These are phyloP conservation scores for Balearica regulorum DNA, from an alignment of 2,797 vertebrate species.

Conservation along the genomic window DNA sequence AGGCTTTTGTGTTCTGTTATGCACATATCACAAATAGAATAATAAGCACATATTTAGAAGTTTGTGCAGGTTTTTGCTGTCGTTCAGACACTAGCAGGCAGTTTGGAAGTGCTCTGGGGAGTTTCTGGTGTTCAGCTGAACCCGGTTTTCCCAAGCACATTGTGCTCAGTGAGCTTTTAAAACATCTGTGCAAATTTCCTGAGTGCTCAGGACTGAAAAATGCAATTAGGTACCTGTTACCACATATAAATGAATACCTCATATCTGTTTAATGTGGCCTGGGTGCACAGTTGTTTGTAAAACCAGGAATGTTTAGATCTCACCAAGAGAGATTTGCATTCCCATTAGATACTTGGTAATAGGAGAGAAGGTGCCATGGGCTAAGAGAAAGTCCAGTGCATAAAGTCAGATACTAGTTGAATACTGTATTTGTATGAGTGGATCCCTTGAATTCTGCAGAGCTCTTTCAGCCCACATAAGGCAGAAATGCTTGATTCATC, in stretches of 20 bases:
- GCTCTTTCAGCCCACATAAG: background rate
- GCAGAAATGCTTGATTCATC: background rate
- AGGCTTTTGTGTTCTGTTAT: background rate
- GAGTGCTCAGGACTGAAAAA: background rate
- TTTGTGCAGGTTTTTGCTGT: background rate
- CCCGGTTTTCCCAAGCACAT: background rate
- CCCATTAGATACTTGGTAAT: background rate
- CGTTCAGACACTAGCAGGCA: background rate
- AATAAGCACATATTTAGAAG: background rate
- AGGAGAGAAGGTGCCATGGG: background rate
- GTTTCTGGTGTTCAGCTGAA: background rate
- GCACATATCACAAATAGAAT: background rate
- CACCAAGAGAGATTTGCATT: background rate
- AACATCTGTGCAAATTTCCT: constrained; percentile 31
- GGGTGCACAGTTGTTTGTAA: background rate
- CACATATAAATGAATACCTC: background rate
- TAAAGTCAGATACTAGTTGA: background rate
- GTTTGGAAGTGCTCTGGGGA: constrained; percentile 20
- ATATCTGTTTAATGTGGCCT: background rate
- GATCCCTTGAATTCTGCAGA: background rate
- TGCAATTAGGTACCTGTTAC: background rate
- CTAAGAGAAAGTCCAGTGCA: background rate
- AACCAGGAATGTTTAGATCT: background rate
- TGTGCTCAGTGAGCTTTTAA: background rate
- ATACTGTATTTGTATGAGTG: background rate